Evolutionary conservation across 1,140 invertebrate genomes (phyloP), one percentile per base, ranked within the genome.

Genomic region (Belonocnema kinseyi): DNA sequence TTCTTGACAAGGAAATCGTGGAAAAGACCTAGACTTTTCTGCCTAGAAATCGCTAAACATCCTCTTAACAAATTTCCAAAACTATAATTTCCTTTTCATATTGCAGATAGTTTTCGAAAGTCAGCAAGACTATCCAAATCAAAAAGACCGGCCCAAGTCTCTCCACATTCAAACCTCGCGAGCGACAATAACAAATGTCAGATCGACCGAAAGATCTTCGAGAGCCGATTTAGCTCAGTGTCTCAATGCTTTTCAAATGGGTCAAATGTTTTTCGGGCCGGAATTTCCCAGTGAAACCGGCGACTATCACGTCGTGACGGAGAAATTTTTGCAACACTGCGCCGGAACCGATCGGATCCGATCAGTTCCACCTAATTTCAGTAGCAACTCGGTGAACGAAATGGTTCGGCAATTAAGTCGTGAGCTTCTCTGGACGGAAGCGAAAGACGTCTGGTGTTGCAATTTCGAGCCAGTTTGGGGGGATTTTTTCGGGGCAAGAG

Each of bases 391-490:
- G 0, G 78, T 93, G 4, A 90, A 90, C 21, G 92, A 93, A 79
- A 85, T 93, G 72, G 80, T 88, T 19, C 86, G 87, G 0, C 87
- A 91, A 56, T 85, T 95, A 14, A 92, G 89, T 26, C 88, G 93
- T 70, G 95, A 96, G 87, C 90, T 97, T 72, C 91, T 98, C 50
- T 97, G 96, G 96, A 95, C 94, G 0, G 96, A 97, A 86, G 93
- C 94, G 14, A 94, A 96, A 83, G 95, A 97, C 85, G 93, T 99
- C 11, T 98, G 98, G 97, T 97, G 96, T 87, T 93, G 97, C 16
- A 93, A 94, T 84, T 91, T 97, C 19, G 97, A 99, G 88, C 97
- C 98, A 0, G 93, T 98, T 51, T 99, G 97, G 97, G 95, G 96
- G 7, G 97, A 99, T 89, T 98, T 98, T 90, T 93, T 94, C 77